Evolutionary conservation across 1,140 invertebrate genomes (phyloP), one percentile per base, ranked within the genome.

Genomic region (Contarinia nasturtii): DNA sequence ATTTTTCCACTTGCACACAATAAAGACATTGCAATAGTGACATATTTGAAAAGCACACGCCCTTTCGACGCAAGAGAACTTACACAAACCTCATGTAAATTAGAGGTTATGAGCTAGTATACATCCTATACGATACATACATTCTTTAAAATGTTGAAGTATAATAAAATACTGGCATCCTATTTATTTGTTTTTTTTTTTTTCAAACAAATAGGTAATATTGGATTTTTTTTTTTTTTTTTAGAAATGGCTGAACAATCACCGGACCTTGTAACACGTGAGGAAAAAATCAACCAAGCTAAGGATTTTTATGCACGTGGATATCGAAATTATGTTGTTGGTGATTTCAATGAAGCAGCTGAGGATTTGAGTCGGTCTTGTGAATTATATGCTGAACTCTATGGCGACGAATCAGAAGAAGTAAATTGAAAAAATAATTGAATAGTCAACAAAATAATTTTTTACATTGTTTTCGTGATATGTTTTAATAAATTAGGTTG

Each of bases 301-400:
- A 21, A 63, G 52, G 49, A 67, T 57, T 40, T 71, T 51, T 49
- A 65, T 79, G 52, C 77, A 21, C 74, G 80, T 51, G 81, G 81
- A 33, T 82, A 79, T 57, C 69, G 82, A 2, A 77, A 82, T 57
- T 69, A 83, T 49, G 56, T 85, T 3, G 76, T 84, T 18, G 74
- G 77, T 49, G 80, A 83, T 57, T 79, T 82, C 52, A 66, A 64
- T 15, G 72, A 69, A 49, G 82, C 83, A 20, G 80, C 82, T 3
- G 69, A 73, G 45, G 71, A 78, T 19, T 66, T 86, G 11, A 75
- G 79, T 46, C 72, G 82, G 55, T 79, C 81, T 2, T 82, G 80
- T 54, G 65, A 72, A 50, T 53, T 82, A 12, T 66, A 82, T 42
- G 70, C 67, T 8, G 60, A 72, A 18, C 60, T 76, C 15, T 76